Conservation (phyloP, 2,113 vertebrate genomes). For the Notechis scutatus region DNA sequence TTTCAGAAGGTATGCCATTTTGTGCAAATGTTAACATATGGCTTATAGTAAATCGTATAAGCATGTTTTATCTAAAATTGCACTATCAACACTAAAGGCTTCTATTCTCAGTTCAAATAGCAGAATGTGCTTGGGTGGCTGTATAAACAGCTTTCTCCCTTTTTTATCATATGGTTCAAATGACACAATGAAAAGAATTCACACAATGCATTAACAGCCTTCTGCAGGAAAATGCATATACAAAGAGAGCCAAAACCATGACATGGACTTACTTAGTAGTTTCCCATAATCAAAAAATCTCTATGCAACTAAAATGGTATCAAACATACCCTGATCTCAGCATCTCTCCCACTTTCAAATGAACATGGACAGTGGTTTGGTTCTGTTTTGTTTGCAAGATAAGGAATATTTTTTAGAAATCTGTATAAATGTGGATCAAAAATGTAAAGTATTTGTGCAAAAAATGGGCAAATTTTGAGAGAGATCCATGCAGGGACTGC, state of each 20-base stretch:
- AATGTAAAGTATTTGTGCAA: background rate
- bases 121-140: conserved; percentile 60
- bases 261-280: background rate
- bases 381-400: background rate
- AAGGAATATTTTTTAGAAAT: background rate
- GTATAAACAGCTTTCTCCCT: conserved; percentile 29
- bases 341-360: background rate
- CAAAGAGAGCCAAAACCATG: conserved; percentile 7
- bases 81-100: conserved; percentile 39
- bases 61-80: conserved; percentile 43
- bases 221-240: conserved; percentile 17
- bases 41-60: conserved; percentile 49
- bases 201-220: conserved; percentile 41
- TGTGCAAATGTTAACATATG: conserved; percentile 46
- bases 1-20: conserved; percentile 40
- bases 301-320: background rate
- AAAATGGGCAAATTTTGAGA: background rate
- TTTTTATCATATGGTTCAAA: conserved; percentile 45
- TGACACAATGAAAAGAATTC: conserved; percentile 41
- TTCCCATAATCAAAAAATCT: conserved; percentile 17
- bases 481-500: background rate
- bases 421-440: background rate
- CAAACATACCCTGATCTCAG: background rate
- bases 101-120: conserved; percentile 48
- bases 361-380: background rate